Evolutionary conservation across 2,113 vertebrate species (phyloP).

Genomic region (Lamprologus tigripictilis): DNA sequence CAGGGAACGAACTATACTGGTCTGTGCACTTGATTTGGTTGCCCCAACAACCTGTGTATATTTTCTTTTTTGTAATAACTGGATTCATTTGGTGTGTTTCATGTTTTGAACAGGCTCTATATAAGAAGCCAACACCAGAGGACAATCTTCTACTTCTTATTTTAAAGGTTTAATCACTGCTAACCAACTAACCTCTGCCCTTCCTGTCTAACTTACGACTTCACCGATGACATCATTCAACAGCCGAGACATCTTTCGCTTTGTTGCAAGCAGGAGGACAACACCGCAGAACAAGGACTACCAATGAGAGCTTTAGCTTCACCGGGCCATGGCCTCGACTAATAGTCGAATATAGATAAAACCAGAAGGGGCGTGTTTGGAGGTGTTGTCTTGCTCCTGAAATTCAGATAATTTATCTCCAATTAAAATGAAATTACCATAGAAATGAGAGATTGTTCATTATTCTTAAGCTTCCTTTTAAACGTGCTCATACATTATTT

Average conservation of each 20-base stretch:
- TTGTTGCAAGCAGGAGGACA: neutral
- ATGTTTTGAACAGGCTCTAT: neutral
- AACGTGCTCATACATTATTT: fast-evolving
- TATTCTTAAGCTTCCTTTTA: neutral
- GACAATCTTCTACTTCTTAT: neutral
- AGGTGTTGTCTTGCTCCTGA: fast-evolving
- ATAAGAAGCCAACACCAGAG: neutral
- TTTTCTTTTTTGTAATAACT: neutral
- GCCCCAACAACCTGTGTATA: neutral
- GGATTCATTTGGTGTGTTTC: neutral
- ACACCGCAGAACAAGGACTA: neutral
- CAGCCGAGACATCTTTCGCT: neutral
- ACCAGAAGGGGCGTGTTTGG: neutral
- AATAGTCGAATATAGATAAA: neutral
- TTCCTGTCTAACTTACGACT: neutral
- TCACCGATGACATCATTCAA: neutral
- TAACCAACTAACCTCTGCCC: neutral
- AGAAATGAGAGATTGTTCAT: neutral
- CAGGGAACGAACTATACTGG: neutral
- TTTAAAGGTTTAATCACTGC: neutral
- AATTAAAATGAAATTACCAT: neutral
- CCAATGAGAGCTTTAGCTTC: neutral
- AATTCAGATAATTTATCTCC: neutral
- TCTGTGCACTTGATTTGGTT: neutral
- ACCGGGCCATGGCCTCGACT: neutral